Conservation (phyloP, 30 jellyfish, hydroid and myxozoan species). For the Aurelia aurita region DNA sequence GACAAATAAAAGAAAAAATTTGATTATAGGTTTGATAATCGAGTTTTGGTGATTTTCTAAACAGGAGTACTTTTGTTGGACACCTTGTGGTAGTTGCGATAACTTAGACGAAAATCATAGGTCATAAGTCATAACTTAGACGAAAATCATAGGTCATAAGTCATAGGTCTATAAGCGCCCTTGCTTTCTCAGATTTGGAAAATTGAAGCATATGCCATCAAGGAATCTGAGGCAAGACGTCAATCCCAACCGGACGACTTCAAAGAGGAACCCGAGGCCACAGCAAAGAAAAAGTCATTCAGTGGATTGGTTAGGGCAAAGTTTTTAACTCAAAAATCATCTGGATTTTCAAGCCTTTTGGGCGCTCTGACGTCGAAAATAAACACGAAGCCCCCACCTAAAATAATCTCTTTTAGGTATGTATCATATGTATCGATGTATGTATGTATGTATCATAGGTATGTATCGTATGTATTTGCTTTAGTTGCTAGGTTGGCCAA, state of each 20-base stretch:
- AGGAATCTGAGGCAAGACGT: neutral
- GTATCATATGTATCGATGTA: too few relatives aligned
- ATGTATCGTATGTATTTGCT: too few relatives aligned
- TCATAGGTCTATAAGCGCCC: neutral
- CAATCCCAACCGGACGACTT: neutral
- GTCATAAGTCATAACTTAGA: too few relatives aligned
- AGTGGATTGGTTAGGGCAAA: slow-evolving; percentile 18
- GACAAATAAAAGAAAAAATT: too few relatives aligned
- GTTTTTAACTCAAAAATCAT: slow-evolving; percentile 2
- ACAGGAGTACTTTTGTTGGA: too few relatives aligned
- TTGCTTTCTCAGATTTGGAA: slow-evolving; percentile 60
- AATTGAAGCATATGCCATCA: slow-evolving; percentile 58
- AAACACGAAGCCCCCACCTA: slow-evolving; percentile 60
- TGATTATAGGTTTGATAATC: too few relatives aligned
- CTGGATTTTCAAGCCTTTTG: slow-evolving; percentile 36
- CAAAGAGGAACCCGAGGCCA: neutral
- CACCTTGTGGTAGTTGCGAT: too few relatives aligned
- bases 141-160: too few relatives aligned
- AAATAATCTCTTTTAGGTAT: slow-evolving; percentile 54
- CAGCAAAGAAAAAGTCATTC: neutral
- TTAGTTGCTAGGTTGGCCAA: too few relatives aligned
- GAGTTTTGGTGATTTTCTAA: too few relatives aligned
- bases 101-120: too few relatives aligned
- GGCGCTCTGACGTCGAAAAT: slow-evolving; percentile 26
- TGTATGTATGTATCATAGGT: too few relatives aligned